Percentiles rank a stretch among this genome's conserved stretches.
These are phyloP conservation scores for Notothenia coriiceps DNA, from an alignment of 2,113 vertebrate species.

Conservation along the genomic window DNA sequence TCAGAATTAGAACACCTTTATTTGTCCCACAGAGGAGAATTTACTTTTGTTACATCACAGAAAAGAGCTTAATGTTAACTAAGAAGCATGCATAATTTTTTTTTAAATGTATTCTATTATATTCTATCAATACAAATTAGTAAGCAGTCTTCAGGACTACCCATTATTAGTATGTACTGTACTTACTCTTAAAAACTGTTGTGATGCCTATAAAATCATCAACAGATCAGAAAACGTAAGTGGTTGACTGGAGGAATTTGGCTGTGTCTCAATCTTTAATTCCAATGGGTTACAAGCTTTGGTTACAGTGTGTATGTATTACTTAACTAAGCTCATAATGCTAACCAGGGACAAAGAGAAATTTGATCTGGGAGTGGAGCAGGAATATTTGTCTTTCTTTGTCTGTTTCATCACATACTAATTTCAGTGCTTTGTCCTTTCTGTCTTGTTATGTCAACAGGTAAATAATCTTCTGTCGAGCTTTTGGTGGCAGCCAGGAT, in stretches of 20 bases:
- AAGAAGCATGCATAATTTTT: too few relatives aligned
- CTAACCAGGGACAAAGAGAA: too few relatives aligned
- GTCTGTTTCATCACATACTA: neutral
- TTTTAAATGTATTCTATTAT: too few relatives aligned
- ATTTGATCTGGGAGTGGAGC: neutral
- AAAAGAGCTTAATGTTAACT: too few relatives aligned
- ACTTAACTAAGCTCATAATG: neutral
- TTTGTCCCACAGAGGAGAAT: too few relatives aligned
- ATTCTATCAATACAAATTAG: too few relatives aligned
- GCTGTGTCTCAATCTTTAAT: neutral
- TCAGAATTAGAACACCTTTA: too few relatives aligned
- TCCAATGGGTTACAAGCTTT: too few relatives aligned
- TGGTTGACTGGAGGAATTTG: neutral
- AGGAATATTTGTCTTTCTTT: neutral
- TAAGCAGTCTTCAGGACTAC: too few relatives aligned
- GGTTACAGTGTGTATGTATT: neutral
- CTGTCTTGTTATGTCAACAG: conserved; percentile 30
- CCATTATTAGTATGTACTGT: neutral
- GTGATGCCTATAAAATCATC: neutral
- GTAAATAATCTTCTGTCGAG: neutral
- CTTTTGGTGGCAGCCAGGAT: conserved; percentile 53
- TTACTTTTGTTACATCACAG: too few relatives aligned
- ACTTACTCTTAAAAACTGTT: neutral
- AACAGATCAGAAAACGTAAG: neutral
- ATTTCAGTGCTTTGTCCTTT: neutral